phyloP scores from a whole-genome alignment of 2,113 vertebrate genomes.

The cattle (Bos taurus) region ARS-UCD2.0 NC_037330.1:24901001-24901500 shows the following conservation, averaged over 20 bases:
- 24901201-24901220: neutral
- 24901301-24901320: neutral
- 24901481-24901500: neutral
- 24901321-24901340: neutral
- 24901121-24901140: neutral
- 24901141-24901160: neutral
- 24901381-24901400: neutral
- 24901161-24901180: neutral
- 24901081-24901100: neutral
- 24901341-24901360: neutral
- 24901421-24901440: neutral
- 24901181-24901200: neutral
- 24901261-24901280: neutral
- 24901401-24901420: neutral
- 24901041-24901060: neutral
- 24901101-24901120: neutral
- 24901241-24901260: neutral
- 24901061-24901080: neutral
- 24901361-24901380: neutral
- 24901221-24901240: neutral
- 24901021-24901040: neutral
- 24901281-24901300: neutral
- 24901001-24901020: neutral
- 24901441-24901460: neutral
- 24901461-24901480: neutral